These are phyloP conservation scores for Dilophus febrilis DNA, from an alignment of 2,888 invertebrate genomes.

Conservation along the genomic window DNA sequence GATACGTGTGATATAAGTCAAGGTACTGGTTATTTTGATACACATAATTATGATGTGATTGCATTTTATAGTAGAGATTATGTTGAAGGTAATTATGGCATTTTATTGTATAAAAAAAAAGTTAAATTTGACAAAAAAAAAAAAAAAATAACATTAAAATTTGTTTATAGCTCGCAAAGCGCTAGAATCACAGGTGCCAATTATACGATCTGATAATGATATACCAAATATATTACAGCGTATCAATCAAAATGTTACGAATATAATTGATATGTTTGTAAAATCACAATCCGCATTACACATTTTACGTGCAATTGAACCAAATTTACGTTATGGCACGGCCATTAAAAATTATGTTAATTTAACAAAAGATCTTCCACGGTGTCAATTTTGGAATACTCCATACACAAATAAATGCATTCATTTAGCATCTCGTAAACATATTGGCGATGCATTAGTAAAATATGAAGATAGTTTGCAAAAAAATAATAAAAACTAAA, in stretches of 20 bases:
- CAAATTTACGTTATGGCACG: slow-evolving; percentile 41
- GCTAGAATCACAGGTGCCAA: slow-evolving; percentile 37
- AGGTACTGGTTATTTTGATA: slow-evolving; percentile 63
- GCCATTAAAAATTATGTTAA: slow-evolving; percentile 27
- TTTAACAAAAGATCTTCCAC: slow-evolving; percentile 13
- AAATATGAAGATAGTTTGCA: slow-evolving; percentile 25
- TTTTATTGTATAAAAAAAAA: too few species aligned
- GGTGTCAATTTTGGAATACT: slow-evolving; percentile 12
- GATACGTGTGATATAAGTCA: slow-evolving; percentile 49
- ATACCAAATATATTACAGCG: slow-evolving; percentile 35
- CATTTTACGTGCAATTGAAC: slow-evolving; percentile 64
- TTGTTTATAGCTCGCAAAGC: slow-evolving; percentile 42
- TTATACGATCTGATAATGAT: slow-evolving; percentile 46
- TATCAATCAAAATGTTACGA: slow-evolving; percentile 29
- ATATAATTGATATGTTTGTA: slow-evolving; percentile 54
- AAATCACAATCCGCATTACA: slow-evolving; percentile 43
- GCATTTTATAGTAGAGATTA: slow-evolving; percentile 77
- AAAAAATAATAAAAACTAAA: too few species aligned
- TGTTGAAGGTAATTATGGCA: slow-evolving; percentile 47
- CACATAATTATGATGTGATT: slow-evolving; percentile 50
- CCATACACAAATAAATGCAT: slow-evolving; percentile 27
- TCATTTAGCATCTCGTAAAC: slow-evolving; percentile 34
- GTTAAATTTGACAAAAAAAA: too few species aligned
- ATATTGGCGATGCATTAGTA: slow-evolving; percentile 29
- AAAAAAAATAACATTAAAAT: too few species aligned